phyloP scores from a whole-genome alignment of 2,797 vertebrate species.

The Poecilia gillii region DNA sequence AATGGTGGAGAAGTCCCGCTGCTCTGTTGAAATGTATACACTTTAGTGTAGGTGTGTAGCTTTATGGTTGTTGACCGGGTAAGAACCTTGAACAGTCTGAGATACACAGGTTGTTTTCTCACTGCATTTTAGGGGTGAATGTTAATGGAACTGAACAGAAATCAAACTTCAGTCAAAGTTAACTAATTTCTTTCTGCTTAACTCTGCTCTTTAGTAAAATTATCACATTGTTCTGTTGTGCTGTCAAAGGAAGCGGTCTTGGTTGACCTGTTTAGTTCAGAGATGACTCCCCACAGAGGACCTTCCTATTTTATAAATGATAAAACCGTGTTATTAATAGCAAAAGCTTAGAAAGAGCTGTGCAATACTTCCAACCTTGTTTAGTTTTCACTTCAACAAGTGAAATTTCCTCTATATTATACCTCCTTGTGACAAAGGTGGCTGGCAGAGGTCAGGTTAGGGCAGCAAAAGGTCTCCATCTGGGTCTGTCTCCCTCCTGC shows the following conservation, averaged over 20 bases:
- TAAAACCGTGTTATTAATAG: neutral
- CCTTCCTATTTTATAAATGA: neutral
- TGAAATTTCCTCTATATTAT: constrained; percentile 10
- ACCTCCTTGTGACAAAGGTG: constrained; percentile 27
- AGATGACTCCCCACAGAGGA: neutral
- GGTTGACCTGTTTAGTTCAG: neutral
- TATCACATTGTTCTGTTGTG: neutral
- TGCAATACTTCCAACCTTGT: neutral
- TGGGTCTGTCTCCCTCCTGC: constrained; percentile 24
- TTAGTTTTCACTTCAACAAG: neutral
- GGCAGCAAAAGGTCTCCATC: constrained; percentile 25
- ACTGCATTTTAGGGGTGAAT: neutral
- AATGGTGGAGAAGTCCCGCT: neutral
- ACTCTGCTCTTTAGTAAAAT: neutral
- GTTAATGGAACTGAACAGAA: neutral
- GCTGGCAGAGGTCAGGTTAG: constrained; percentile 16
- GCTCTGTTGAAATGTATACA: neutral
- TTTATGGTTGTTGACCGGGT: neutral
- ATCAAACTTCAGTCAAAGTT: neutral
- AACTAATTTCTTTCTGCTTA: neutral
- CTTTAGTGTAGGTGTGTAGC: neutral
- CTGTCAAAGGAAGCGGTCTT: neutral
- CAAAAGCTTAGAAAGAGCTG: neutral
- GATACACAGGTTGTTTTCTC: neutral
- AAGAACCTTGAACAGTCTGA: neutral